These are phyloP conservation scores for Brachirus orientalis DNA, from an alignment of 2,113 vertebrate species.

Conservation along the genomic window DNA sequence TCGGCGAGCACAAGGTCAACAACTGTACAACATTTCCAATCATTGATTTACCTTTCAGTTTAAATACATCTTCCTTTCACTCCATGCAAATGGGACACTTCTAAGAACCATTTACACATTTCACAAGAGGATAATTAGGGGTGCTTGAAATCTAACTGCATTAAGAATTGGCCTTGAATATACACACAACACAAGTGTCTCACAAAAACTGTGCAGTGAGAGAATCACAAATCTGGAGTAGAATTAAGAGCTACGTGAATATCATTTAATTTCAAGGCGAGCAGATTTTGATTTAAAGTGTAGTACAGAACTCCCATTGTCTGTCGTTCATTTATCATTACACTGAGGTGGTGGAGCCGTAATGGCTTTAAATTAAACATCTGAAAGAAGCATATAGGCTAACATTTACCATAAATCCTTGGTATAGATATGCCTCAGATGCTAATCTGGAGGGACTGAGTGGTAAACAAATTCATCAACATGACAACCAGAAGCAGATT, in stretches of 20 bases:
- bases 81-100: too few species aligned
- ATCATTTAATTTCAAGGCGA: slow-evolving; percentile 7
- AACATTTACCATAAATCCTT: background rate
- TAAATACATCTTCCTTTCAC: background rate
- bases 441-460: background rate
- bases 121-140: slow-evolving; percentile 4
- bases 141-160: slow-evolving; percentile 2
- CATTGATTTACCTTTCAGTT: background rate
- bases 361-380: background rate
- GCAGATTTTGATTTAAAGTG: background rate
- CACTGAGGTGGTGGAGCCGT: background rate
- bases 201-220: slow-evolving; percentile 4
- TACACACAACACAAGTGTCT: slow-evolving; percentile 1
- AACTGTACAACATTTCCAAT: background rate
- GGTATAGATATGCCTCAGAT: background rate
- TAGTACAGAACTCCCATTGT: background rate
- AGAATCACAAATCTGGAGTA: background rate
- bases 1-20: slow-evolving; percentile 14
- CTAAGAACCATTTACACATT: too few species aligned
- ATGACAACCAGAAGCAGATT: background rate
- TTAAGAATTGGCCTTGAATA: background rate
- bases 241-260: background rate
- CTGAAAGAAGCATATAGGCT: background rate
- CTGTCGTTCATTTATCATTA: background rate
- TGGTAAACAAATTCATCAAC: slow-evolving; percentile 5